Evolutionary conservation across 2,888 invertebrate species (phyloP), one percentile per base, ranked within the genome.

Genomic region (Clanis bilineata): DNA sequence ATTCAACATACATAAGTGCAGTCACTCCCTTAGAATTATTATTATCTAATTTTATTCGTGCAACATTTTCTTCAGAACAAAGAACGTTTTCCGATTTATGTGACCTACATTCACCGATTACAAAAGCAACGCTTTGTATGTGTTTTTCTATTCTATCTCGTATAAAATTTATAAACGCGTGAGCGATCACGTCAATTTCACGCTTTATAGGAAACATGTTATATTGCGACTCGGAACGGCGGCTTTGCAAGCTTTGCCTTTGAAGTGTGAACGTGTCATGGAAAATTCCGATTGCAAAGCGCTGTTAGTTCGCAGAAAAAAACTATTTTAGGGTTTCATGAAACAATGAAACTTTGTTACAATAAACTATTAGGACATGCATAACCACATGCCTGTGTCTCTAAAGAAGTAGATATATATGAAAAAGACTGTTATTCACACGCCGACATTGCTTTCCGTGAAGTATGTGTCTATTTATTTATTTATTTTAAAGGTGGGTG

Each of bases 121-220:
- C 10, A 18, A 51, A 51, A 18, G 45, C 4, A 23, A 51, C 28
- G 18, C 18, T 51, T 32, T 32, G 4, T n/a, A 25, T 22, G 23
- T 22, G 6, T 45, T 45, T 41, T 28, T 18, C 15, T 28, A 51
- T 51, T 32, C 32, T 32, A 10, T 4, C 32, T 51, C 32, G 32
- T 32, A 51, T 32, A 45, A 45, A 22, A 28, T 47, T 47, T 47
- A 28, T 28, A 47, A 32, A 51, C 51, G 32, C 51, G 28, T 51
- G 51, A 10, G 18, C 18, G 18, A 51, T 32, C 32, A 32, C 18
- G 18, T 32, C 51, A 3, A 32, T 32, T 32, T 51, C 51, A 32
- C 32, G 18, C 28, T 32, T 51, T 45, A 25, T n/a, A 32, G 10
- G 18, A 51, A 32, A 51, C 32, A 51, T 32, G 47, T 47, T 47